These are phyloP conservation scores for Halcyon chelicuti DNA, from an alignment of 2,797 vertebrate genomes.

Conservation along the genomic window DNA sequence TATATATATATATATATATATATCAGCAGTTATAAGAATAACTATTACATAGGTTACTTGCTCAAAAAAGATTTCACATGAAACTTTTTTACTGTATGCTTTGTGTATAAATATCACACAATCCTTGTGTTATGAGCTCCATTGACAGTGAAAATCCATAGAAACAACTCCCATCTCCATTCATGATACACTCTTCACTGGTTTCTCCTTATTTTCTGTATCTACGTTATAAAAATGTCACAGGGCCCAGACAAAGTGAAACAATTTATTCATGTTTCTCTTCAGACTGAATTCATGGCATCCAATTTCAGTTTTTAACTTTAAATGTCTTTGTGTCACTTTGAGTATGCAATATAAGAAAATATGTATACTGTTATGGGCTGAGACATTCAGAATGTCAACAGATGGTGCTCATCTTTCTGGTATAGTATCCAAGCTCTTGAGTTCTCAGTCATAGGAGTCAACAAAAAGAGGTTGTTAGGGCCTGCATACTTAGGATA, in stretches of 20 bases:
- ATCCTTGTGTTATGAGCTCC: slow-evolving; percentile 77
- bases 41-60: slow-evolving; percentile 5
- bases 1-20: background rate
- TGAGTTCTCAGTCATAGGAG: slow-evolving; percentile 34
- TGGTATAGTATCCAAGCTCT: slow-evolving; percentile 16
- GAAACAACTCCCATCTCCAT: slow-evolving; percentile 85
- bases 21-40: background rate
- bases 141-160: slow-evolving; percentile 85
- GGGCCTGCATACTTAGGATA: background rate
- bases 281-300: background rate
- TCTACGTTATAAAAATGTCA: slow-evolving; percentile 79
- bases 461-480: slow-evolving; percentile 32
- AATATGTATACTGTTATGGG: background rate
- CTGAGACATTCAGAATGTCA: background rate
- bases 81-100: background rate
- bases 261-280: slow-evolving; percentile 30
- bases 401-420: slow-evolving; percentile 16
- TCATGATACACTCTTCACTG: slow-evolving; percentile 73
- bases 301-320: slow-evolving; percentile 14
- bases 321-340: slow-evolving; percentile 13
- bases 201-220: slow-evolving; percentile 75
- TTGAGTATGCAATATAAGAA: background rate
- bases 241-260: slow-evolving; percentile 33
- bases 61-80: slow-evolving; percentile 2
- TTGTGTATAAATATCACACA: too few species aligned